A percentile compares a stretch with the other conserved stretches of the same genome.
phyloP scores from a whole-genome alignment of 2,113 vertebrate genomes.

The Orthonyx spaldingii region DNA sequence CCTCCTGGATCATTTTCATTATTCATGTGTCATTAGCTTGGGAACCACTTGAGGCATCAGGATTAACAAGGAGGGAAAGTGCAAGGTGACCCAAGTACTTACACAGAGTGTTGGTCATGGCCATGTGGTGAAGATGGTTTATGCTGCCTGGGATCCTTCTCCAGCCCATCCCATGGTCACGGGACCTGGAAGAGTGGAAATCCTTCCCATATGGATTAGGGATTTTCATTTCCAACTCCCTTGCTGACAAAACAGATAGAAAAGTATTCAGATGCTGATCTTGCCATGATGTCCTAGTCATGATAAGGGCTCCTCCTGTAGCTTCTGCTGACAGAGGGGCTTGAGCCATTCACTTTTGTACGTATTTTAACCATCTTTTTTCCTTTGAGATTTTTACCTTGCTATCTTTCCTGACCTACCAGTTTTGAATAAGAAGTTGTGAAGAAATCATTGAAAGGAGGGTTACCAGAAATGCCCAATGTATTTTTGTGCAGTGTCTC shows the following conservation, averaged over 20 bases:
- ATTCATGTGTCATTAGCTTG: background rate
- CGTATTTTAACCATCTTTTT: background rate
- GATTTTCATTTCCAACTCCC: background rate
- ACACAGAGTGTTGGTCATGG: rapidly evolving
- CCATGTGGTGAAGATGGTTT: background rate
- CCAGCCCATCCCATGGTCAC: rapidly evolving
- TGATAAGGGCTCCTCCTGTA: background rate
- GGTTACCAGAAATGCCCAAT: background rate
- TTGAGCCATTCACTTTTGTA: background rate
- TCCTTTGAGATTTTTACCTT: background rate
- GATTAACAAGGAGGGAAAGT: background rate
- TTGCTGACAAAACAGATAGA: background rate
- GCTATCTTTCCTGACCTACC: background rate
- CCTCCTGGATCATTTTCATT: background rate
- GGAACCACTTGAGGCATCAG: background rate
- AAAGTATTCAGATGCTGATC: background rate
- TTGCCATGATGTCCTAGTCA: background rate
- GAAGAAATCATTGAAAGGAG: background rate
- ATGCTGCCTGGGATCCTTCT: background rate
- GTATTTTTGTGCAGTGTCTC: background rate
- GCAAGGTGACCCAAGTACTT: background rate
- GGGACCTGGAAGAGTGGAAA: background rate
- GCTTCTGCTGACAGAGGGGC: background rate
- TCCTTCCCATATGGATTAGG: background rate
- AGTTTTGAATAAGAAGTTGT: background rate